Percentiles rank a stretch among this genome's conserved stretches.
Conservation (phyloP, 2,113 vertebrate species). For the Poeciliopsis turrubarensis region DNA sequence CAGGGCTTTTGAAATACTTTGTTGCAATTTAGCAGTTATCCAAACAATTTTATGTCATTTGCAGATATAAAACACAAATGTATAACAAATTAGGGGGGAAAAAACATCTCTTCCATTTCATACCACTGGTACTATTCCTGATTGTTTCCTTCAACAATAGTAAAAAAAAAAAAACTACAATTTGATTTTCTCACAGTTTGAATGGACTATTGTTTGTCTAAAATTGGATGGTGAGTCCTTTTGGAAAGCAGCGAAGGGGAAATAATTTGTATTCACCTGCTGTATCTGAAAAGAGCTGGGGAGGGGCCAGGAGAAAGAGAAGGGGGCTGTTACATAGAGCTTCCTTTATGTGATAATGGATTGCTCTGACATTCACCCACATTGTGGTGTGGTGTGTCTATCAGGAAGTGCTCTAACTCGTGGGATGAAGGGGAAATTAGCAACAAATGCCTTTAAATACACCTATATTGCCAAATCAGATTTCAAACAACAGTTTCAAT, state of each 20-base stretch:
- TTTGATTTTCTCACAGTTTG: conserved; percentile 81
- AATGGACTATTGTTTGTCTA: conserved; percentile 78
- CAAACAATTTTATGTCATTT: conserved; percentile 3
- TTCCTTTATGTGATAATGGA: conserved; percentile 75
- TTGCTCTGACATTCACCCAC: conserved; percentile 71
- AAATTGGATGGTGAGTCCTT: conserved; percentile 75
- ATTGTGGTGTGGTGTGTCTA: conserved; percentile 56
- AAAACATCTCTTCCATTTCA: conserved; percentile 2
- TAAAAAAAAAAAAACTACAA: conserved; percentile 51
- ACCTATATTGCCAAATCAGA: background rate
- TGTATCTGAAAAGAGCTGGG: conserved; percentile 72
- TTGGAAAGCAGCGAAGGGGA: conserved; percentile 76
- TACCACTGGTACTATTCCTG: conserved; percentile 27
- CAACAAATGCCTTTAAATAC: conserved; percentile 7
- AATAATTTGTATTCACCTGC: conserved; percentile 84
- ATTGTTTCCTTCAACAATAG: conserved; percentile 42
- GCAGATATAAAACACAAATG: conserved; percentile 1
- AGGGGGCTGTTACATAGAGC: conserved; percentile 58
- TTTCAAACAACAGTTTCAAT: background rate
- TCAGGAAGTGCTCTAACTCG: conserved; percentile 56
- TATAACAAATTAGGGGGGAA: background rate
- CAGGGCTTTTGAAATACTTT: background rate
- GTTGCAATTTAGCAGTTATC: background rate
- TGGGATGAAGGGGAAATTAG: conserved; percentile 49
- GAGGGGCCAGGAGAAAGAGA: conserved; percentile 51